Base-by-base conservation (phyloP, 2,113 vertebrate genomes). In the Engraulis encrasicolus region DNA sequence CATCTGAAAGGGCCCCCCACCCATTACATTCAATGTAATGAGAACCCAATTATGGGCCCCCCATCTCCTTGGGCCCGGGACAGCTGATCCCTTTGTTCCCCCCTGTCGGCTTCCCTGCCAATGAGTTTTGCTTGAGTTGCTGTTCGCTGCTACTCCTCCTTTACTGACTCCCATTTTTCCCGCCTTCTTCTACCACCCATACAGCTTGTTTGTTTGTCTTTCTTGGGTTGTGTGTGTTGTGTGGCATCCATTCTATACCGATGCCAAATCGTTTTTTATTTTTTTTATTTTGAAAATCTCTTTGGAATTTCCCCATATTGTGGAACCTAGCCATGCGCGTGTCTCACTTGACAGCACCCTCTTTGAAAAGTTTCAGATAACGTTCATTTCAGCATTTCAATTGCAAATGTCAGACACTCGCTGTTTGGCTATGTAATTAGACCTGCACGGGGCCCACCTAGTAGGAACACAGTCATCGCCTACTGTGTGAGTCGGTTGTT, bases 371-470 rank as follows among this genome's bases (percentile, higher is more conserved):
- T 34, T 74, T 11, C 66, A 27, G 27, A 15, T 34, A 38, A n/a
- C 54, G 79, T 79, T 23, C 78, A 54, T 78, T 48, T 78, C 89
- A 14, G 80, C 85, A 83, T 77, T 87, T 34, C 86, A 81, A 80
- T 81, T 86, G 27, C 48, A 40, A 82, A 81, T 34, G 71, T 52
- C 18, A 6, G 78, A 49, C 71, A 40, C 78, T 14, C 1, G 85
- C 85, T 86, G 54, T 78, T 40, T 18, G 7, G 1, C 2, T 37
- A 61, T 38, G 9, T 86, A 81, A 61, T 85, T 86, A 45, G 79
- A 14, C 78, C 66, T 85, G 15, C 27, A 36, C 66, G 12, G 66
- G n/a, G 66, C 27, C 58, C 27, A 74, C 66, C 66, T 31, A 74
- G n/a, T 9, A 9, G 12, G 27, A 74, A 14, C 66, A 36, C 31